These are phyloP conservation scores for Athalia circularis DNA, from an alignment of 2,888 invertebrate species.

Conservation along the genomic window DNA sequence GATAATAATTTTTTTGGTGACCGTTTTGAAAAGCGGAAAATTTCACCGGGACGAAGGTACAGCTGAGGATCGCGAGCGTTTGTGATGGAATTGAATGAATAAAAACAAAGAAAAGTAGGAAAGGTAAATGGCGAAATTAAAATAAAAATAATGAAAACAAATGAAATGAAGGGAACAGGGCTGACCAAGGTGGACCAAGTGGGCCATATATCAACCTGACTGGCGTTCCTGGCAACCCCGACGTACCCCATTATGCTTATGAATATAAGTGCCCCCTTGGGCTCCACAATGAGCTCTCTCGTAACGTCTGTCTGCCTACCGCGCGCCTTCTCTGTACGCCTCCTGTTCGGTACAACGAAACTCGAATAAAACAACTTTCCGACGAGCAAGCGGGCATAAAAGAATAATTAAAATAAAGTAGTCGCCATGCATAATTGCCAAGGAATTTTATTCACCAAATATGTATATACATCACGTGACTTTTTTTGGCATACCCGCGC, in stretches of 20 bases:
- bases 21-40: no score
- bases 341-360: conserved; percentile 32
- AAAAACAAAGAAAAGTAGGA: neutral
- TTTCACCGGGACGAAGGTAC: no score
- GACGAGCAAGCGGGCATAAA: conserved; percentile 54
- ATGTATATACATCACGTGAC: no score
- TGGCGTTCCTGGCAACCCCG: conserved; percentile 40
- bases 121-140: neutral
- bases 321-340: conserved; percentile 35
- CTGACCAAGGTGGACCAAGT: conserved; percentile 46
- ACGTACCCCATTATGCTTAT: conserved; percentile 68
- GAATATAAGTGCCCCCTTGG: conserved; percentile 70
- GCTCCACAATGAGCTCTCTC: conserved; percentile 61
- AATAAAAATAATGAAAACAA: conserved; percentile 19
- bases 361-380: conserved; percentile 40
- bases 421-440: conserved; percentile 56
- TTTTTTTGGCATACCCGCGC: no score
- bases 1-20: no score
- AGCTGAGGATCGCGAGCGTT: neutral
- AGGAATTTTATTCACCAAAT: conserved; percentile 51
- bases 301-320: conserved; percentile 41
- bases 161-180: neutral
- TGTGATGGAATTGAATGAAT: neutral
- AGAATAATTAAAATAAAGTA: conserved; percentile 62
- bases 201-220: conserved; percentile 38